Evolutionary conservation across 1,140 invertebrate species (phyloP), one percentile per base, ranked within the genome.

Genomic region (Stegodyphus mimosarum): DNA sequence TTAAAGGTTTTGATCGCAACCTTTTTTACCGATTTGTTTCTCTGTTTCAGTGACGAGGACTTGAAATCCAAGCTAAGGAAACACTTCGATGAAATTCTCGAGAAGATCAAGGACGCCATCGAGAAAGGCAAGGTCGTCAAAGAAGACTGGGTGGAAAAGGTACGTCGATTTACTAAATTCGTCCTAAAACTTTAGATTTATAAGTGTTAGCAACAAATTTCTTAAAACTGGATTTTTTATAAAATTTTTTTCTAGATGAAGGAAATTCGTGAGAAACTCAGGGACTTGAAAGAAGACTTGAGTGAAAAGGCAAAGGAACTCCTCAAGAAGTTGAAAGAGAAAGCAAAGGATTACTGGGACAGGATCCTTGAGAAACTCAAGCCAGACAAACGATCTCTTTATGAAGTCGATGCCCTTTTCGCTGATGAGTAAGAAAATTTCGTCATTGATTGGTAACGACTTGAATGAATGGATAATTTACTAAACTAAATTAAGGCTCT

Each of bases 51-150:
- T 60, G 55, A 60, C 55, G 55, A 60, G 9, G 15, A 60, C 15
- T 9, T 10, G 2, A 15, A 9, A 9, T 2, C 55, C 9, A 78
- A 52, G 5, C 50, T 86, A 6, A 78, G 69, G 67, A 76, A 86
- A 48, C 10, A 51, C 6, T 73, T 79, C 15, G 75, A 86, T 17
- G 33, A 86, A n/a, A 49, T 86, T 11, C 50, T 86, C 9, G 10
- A 63, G 11, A 86, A 86, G 7, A 9, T 86, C 2, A 86, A 86
- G 60, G 84, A 86, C 6, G 75, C 84, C 7, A 63, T 81, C 18
- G 77, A 81, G 6, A 55, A 70, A 6, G 85, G 85, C n/a, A 86
- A 80, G n/a, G 48, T n/a, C 6, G 74, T 84, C 73, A 75, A 84
- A 15, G 72, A 76, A 17, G 63, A 11, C n/a, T 33, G 33, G 33